Percentiles rank a stretch among this genome's conserved stretches.
Conservation (phyloP, 1,140 invertebrate species). For the Pemphigus obesinymphae region DNA sequence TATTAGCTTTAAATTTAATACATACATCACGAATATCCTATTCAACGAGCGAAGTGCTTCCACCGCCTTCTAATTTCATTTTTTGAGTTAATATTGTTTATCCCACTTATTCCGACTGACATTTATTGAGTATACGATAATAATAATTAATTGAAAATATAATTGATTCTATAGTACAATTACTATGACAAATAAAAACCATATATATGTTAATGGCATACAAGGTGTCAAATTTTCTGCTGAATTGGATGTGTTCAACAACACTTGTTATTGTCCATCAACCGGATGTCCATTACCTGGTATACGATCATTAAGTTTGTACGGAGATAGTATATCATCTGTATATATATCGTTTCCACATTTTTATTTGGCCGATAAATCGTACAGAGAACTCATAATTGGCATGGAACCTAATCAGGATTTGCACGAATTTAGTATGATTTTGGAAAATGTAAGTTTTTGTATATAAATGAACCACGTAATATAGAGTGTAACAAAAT, state of each 20-base stretch:
- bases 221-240: conserved; percentile 6
- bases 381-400: conserved; percentile 54
- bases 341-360: conserved; percentile 65
- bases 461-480: too few species aligned
- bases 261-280: conserved; percentile 8
- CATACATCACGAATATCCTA: too few species aligned
- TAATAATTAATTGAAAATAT: too few species aligned
- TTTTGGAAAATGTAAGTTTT: conserved; percentile 57
- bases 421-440: conserved; percentile 59
- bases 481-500: too few species aligned
- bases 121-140: too few species aligned
- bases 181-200: background rate
- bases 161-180: background rate
- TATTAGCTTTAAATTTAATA: too few species aligned
- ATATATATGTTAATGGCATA: conserved; percentile 13
- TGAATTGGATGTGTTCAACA: background rate
- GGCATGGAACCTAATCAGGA: conserved; percentile 59
- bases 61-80: too few species aligned
- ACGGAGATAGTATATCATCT: conserved; percentile 52
- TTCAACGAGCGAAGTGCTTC: too few species aligned
- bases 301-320: conserved; percentile 16
- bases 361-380: conserved; percentile 62
- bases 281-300: background rate
- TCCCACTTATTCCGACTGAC: too few species aligned
- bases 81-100: too few species aligned